These are phyloP conservation scores for Syngnathoides biaculeatus DNA, from an alignment of 2,113 vertebrate genomes.

Conservation along the genomic window DNA sequence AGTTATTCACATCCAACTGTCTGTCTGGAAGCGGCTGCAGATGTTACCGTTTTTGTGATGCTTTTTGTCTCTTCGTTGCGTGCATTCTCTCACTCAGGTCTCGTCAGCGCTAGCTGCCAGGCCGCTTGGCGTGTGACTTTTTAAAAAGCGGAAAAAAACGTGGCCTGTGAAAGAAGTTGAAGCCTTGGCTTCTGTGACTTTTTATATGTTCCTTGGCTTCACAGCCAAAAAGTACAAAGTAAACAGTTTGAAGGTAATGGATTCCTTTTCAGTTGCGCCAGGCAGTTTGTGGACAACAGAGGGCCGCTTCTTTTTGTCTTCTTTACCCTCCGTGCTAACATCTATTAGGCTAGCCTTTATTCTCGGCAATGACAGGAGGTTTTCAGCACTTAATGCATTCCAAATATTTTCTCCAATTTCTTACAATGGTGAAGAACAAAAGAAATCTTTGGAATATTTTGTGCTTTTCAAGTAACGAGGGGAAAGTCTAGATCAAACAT, in stretches of 20 bases:
- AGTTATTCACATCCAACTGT: constrained; percentile 86
- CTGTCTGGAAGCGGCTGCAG: constrained; percentile 80
- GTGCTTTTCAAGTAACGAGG: constrained; percentile 58
- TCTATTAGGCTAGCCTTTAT: constrained; percentile 68
- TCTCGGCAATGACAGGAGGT: constrained; percentile 67
- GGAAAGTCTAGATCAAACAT: constrained; percentile 46
- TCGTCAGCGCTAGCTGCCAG: constrained; percentile 64
- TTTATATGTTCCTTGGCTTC: constrained; percentile 55
- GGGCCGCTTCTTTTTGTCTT: constrained; percentile 67
- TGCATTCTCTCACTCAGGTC: constrained; percentile 42
- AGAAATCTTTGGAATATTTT: constrained; percentile 60
- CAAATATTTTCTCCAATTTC: constrained; percentile 68
- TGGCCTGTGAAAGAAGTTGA: constrained; percentile 62
- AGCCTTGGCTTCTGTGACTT: constrained; percentile 65
- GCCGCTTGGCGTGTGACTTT: constrained; percentile 66
- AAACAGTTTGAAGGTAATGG: constrained; percentile 74
- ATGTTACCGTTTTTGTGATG: constrained; percentile 77
- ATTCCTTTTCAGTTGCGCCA: constrained; percentile 75
- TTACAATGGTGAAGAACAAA: constrained; percentile 48
- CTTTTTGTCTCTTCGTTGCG: constrained; percentile 60
- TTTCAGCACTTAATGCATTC: constrained; percentile 68
- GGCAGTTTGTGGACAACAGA: constrained; percentile 64
- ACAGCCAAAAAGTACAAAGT: constrained; percentile 77
- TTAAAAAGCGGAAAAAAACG: constrained; percentile 68
- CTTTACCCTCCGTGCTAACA: constrained; percentile 65